These are phyloP conservation scores for Dolichopus griseipennis DNA, from an alignment of 2,888 invertebrate genomes.

Conservation along the genomic window DNA sequence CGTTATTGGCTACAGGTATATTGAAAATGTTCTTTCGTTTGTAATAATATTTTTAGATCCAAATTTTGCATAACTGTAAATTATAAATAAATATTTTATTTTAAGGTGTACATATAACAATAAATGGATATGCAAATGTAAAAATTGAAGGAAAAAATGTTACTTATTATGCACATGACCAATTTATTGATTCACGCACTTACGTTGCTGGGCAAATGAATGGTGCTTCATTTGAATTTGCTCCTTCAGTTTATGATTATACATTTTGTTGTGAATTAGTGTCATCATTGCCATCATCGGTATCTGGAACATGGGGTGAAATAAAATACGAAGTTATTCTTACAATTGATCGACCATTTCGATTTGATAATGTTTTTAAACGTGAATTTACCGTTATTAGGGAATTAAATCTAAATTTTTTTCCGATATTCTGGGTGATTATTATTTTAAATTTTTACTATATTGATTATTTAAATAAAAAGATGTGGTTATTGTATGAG, in stretches of 20 bases:
- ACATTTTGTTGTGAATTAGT: constrained; percentile 24
- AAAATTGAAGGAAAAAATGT: constrained; percentile 29
- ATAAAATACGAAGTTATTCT: constrained; percentile 70
- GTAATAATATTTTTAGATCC: too few species aligned
- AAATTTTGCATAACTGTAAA: too few species aligned
- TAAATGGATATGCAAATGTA: constrained; percentile 38
- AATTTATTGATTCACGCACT: constrained; percentile 34
- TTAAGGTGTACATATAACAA: constrained; percentile 34
- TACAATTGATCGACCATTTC: constrained; percentile 72
- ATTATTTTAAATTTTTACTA: too few species aligned
- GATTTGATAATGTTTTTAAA: constrained; percentile 50
- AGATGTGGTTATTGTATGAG: too few species aligned
- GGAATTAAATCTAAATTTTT: constrained; percentile 67
- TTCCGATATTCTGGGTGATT: constrained; percentile 56
- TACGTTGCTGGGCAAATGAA: constrained; percentile 24
- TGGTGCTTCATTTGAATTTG: constrained; percentile 55
- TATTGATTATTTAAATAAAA: too few species aligned
- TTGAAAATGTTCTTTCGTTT: too few species aligned
- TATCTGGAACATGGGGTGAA: constrained; percentile 62
- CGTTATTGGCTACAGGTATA: too few species aligned
- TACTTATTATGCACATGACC: constrained; percentile 33
- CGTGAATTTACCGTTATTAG: constrained; percentile 54
- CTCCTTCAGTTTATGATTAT: constrained; percentile 48
- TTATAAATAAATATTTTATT: too few species aligned
- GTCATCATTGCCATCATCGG: constrained; percentile 61